Evolutionary conservation across 2,888 invertebrate species (phyloP).

Genomic region (Ochropacha duplaris): DNA sequence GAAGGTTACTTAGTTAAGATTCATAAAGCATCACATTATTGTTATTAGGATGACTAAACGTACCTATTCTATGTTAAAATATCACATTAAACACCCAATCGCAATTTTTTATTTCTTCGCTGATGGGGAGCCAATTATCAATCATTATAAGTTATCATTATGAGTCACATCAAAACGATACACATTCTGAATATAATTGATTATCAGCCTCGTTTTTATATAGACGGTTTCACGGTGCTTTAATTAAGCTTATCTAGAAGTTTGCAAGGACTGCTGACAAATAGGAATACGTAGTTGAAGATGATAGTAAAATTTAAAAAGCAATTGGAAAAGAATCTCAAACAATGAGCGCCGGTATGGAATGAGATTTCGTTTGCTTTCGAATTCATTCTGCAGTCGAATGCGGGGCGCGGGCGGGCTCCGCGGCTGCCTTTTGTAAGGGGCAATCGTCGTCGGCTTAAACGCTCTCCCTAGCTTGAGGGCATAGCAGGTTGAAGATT

Average conservation of each 20-base stretch:
- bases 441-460: constrained; percentile 71
- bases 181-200: background rate
- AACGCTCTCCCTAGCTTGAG: constrained; percentile 51
- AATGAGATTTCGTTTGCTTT: constrained; percentile 75
- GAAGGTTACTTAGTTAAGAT: background rate
- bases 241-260: background rate
- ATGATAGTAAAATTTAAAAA: constrained; percentile 63
- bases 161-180: background rate
- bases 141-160: background rate
- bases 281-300: constrained; percentile 40
- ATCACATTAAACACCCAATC: background rate
- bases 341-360: constrained; percentile 62
- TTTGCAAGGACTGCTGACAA: constrained; percentile 20
- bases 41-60: background rate
- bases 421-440: constrained; percentile 62
- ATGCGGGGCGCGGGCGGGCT: constrained; percentile 41
- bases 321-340: constrained; percentile 66
- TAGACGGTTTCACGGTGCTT: background rate
- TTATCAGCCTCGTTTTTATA: background rate
- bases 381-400: constrained; percentile 58
- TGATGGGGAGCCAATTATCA: background rate
- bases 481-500: constrained; percentile 23
- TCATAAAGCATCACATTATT: background rate
- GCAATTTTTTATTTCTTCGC: background rate
- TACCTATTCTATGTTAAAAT: background rate